Percentiles rank a stretch among this genome's conserved stretches.
Evolutionary conservation across 2,888 invertebrate species (phyloP).

Genomic region (Clanis bilineata): DNA sequence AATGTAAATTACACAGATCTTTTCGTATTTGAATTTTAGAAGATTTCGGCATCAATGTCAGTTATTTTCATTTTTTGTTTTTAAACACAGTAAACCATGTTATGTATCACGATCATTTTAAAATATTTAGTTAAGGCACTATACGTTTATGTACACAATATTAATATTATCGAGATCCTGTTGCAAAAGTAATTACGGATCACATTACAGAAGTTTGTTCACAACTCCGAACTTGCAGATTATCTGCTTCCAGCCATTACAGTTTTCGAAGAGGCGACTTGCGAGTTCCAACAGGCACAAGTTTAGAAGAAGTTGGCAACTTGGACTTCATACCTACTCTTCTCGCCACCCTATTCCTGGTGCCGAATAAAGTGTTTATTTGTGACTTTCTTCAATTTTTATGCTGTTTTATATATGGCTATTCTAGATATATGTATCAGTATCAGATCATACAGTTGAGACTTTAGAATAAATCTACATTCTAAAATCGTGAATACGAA

Average conservation of each 20-base stretch:
- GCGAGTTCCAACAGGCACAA: conserved; percentile 53
- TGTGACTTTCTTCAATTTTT: conserved; percentile 34
- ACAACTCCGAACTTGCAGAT: conserved; percentile 66
- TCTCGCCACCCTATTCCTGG: conserved; percentile 41
- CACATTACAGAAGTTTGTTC: conserved; percentile 57
- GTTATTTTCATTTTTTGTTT: too few relatives aligned
- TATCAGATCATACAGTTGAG: too few relatives aligned
- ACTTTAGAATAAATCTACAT: too few relatives aligned
- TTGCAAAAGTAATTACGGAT: conserved; percentile 58
- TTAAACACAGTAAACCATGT: too few relatives aligned
- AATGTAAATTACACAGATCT: background rate
- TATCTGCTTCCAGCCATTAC: conserved; percentile 66
- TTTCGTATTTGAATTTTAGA: too few relatives aligned
- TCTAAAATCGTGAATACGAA: too few relatives aligned
- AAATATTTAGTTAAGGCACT: background rate
- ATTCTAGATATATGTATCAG: too few relatives aligned
- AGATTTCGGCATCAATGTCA: too few relatives aligned
- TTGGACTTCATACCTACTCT: conserved; percentile 54
- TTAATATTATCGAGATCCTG: conserved; percentile 39
- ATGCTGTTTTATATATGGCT: conserved; percentile 24
- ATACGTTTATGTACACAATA: conserved; percentile 5
- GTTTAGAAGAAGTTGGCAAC: conserved; percentile 54
- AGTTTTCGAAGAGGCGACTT: conserved; percentile 61
- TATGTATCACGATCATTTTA: too few relatives aligned
- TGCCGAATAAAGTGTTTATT: conserved; percentile 52